These are phyloP conservation scores for Ramazzottius varieornatus DNA, from an alignment of 2,888 invertebrate genomes.

Conservation along the genomic window DNA sequence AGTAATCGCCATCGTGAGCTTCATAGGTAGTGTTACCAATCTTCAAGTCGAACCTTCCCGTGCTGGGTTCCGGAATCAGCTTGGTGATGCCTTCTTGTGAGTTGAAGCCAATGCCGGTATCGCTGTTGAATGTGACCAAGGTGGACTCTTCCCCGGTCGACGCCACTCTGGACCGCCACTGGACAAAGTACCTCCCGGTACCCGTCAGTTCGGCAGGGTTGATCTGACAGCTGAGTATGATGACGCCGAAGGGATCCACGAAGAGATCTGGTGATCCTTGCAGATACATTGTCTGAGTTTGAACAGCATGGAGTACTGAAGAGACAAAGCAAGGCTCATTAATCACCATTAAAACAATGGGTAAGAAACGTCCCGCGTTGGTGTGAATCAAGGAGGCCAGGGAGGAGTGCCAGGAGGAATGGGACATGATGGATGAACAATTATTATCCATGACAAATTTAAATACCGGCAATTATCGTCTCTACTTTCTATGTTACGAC, in stretches of 20 bases:
- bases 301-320: not conserved
- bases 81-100: not conserved
- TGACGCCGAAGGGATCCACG: not conserved
- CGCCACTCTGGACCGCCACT: too few species aligned
- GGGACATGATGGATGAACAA: not conserved
- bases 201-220: not conserved
- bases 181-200: too few species aligned
- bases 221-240: not conserved
- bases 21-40: not conserved
- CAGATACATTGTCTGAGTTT: not conserved
- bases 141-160: too few species aligned
- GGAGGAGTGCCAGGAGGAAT: not conserved
- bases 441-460: too few species aligned
- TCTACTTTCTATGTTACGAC: too few species aligned
- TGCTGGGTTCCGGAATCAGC: not conserved
- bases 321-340: not conserved
- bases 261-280: not conserved
- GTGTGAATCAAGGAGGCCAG: too few species aligned
- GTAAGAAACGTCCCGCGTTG: not conserved
- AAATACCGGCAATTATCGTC: not conserved
- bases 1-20: not conserved
- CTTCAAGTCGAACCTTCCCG: not conserved
- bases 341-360: not conserved
- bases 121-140: too few species aligned
- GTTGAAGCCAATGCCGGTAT: too few species aligned